These are phyloP conservation scores for Sesamia inferens DNA, from an alignment of 2,888 invertebrate genomes.

Conservation along the genomic window DNA sequence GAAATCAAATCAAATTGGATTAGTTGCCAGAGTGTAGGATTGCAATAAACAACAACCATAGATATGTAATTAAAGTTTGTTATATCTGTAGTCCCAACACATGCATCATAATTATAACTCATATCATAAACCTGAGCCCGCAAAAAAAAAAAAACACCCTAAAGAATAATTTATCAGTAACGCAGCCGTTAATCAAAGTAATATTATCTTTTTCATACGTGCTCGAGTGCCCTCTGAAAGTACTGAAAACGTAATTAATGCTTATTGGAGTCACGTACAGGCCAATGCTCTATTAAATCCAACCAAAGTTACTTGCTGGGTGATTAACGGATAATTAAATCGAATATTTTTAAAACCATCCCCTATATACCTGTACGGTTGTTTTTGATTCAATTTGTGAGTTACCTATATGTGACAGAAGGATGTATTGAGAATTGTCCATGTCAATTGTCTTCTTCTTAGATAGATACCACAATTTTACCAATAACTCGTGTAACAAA, in stretches of 20 bases:
- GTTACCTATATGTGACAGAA: too few relatives aligned
- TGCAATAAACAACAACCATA: not conserved
- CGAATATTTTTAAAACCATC: constrained; percentile 4
- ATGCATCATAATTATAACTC: constrained; percentile 18
- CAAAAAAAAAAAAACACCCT: constrained; percentile 24
- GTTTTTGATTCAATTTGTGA: too few relatives aligned
- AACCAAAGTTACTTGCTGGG: constrained; percentile 48
- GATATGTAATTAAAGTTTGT: not conserved
- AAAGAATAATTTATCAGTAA: constrained; percentile 55
- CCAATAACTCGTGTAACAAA: too few relatives aligned
- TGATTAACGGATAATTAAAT: constrained; percentile 30
- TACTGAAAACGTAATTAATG: constrained; percentile 74
- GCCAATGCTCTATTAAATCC: constrained; percentile 55
- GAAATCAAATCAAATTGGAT: too few relatives aligned
- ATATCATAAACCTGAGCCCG: not conserved
- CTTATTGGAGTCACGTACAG: constrained; percentile 71
- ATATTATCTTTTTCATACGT: constrained; percentile 72
- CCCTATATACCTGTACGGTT: too few relatives aligned
- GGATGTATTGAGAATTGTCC: too few relatives aligned
- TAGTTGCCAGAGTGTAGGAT: too few relatives aligned
- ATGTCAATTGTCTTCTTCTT: too few relatives aligned
- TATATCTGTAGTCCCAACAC: not conserved
- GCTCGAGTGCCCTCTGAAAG: constrained; percentile 63
- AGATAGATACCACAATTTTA: too few relatives aligned
- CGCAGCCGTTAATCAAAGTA: constrained; percentile 69